Conservation (phyloP, 2,113 vertebrate species). For the Pungitius pungitius region DNA sequence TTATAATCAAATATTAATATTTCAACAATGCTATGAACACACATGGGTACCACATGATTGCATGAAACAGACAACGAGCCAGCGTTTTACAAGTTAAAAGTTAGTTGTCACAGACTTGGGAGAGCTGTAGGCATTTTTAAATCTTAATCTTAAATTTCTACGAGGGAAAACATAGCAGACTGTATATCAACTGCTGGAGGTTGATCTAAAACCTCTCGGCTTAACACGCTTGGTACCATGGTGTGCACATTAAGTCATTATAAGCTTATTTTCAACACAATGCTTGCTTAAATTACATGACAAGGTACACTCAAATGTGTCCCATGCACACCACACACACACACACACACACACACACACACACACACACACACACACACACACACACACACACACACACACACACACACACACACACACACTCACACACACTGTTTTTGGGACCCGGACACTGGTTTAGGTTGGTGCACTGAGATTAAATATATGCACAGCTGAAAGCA, state of each 20-base stretch:
- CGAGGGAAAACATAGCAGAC: slow-evolving; percentile 41
- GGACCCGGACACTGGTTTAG: slow-evolving; percentile 24
- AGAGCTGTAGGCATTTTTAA: slow-evolving; percentile 26
- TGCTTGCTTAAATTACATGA: slow-evolving; percentile 42
- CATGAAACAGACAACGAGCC: slow-evolving; percentile 64
- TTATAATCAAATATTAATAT: slow-evolving; percentile 62
- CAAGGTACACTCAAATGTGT: slow-evolving; percentile 29
- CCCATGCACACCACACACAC: slow-evolving; percentile 29
- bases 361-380: slow-evolving; percentile 17
- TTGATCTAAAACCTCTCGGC: slow-evolving; percentile 14
- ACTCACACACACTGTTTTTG: slow-evolving; percentile 15
- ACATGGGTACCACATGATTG: slow-evolving; percentile 51
- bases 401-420: background rate
- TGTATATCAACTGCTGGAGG: slow-evolving; percentile 18
- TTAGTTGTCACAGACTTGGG: slow-evolving; percentile 40
- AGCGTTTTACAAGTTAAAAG: slow-evolving; percentile 53
- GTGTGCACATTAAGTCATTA: slow-evolving; percentile 38
- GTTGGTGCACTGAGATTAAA: slow-evolving; percentile 45
- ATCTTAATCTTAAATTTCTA: slow-evolving; percentile 44
- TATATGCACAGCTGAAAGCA: slow-evolving; percentile 65
- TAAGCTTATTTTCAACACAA: slow-evolving; percentile 54
- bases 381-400: slow-evolving; percentile 28
- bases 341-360: slow-evolving; percentile 21
- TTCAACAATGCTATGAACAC: slow-evolving; percentile 51
- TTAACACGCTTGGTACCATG: slow-evolving; percentile 13